Evolutionary conservation across 2,797 vertebrate species (phyloP).

Genomic region (Manis pentadactyla): DNA sequence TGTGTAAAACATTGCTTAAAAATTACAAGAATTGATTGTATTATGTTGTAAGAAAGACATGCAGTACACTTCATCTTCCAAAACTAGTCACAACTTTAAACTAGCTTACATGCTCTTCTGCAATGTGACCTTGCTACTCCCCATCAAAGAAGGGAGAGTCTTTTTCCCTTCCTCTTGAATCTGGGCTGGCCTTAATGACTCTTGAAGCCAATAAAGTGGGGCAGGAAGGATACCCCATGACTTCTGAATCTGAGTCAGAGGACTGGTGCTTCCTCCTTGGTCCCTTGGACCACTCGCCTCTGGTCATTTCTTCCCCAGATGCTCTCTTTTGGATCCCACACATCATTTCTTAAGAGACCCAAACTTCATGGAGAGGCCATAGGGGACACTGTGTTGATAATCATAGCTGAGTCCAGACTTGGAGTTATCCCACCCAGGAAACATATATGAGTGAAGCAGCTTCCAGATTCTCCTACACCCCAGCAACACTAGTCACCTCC

Average conservation of each 20-base stretch:
- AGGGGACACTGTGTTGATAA: background rate
- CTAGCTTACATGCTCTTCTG: background rate
- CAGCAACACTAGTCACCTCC: background rate
- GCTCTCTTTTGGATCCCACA: background rate
- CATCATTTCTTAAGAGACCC: background rate
- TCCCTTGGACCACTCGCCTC: background rate
- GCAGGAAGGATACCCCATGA: background rate
- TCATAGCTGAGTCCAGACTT: background rate
- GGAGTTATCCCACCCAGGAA: background rate
- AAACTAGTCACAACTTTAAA: background rate
- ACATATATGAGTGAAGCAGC: background rate
- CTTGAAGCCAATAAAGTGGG: background rate
- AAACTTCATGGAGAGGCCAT: background rate
- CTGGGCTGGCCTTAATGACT: background rate
- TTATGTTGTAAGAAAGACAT: background rate
- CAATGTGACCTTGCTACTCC: background rate
- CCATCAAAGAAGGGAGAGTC: background rate
- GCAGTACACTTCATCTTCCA: background rate
- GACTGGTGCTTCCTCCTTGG: background rate
- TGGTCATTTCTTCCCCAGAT: background rate
- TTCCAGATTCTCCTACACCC: background rate
- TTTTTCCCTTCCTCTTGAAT: background rate
- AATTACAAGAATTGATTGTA: background rate
- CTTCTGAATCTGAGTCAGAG: background rate
- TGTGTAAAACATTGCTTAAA: background rate